phyloP scores from a whole-genome alignment of 2,797 vertebrate genomes.

The Coracias cyanogaster region DNA sequence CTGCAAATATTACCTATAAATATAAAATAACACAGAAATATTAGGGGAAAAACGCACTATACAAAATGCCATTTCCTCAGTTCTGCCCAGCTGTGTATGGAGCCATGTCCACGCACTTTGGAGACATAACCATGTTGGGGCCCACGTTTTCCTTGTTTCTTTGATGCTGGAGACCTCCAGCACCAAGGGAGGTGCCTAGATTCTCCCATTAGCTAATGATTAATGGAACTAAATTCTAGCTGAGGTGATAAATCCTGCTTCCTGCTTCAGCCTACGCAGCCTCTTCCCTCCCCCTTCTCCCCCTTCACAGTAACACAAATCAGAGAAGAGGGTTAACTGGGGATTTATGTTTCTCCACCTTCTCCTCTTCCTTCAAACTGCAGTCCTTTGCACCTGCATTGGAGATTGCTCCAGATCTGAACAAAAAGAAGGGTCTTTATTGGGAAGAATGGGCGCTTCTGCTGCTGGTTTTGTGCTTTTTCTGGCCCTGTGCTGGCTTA shows the following conservation, averaged over 20 bases:
- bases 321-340: neutral
- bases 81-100: neutral
- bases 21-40: neutral
- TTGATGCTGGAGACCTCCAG: neutral
- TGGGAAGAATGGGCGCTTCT: neutral
- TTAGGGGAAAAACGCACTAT: neutral
- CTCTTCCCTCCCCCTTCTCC: neutral
- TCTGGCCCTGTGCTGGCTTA: neutral
- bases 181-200: neutral
- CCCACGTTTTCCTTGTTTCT: neutral
- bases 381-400: neutral
- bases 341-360: constrained; percentile 26
- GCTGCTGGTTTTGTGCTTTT: neutral
- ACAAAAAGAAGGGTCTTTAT: neutral
- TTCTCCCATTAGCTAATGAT: constrained; percentile 17
- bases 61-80: neutral
- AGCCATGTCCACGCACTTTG: neutral
- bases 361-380: neutral
- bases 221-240: neutral
- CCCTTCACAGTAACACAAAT: neutral
- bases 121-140: neutral
- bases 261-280: neutral
- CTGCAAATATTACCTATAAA: neutral
- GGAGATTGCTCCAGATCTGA: neutral
- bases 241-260: constrained; percentile 27